Conservation (phyloP, 2,113 vertebrate genomes). For the Chaetodon trifascialis region DNA sequence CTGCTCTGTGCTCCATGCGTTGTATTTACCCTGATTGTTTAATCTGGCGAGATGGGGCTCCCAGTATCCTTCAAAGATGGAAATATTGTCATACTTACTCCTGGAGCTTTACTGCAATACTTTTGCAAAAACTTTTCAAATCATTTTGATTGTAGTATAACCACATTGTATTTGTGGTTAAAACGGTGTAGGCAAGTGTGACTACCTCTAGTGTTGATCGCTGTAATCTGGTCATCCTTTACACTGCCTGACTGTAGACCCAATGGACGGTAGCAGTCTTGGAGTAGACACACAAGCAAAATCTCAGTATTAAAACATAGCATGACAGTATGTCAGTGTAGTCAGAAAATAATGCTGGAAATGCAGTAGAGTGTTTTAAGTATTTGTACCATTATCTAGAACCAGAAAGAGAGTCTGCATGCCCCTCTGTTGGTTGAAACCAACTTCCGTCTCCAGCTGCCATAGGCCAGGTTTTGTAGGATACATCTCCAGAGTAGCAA, state of each 20-base stretch:
- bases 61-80: constrained; percentile 87
- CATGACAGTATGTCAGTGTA: background rate
- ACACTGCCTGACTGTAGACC: constrained; percentile 88
- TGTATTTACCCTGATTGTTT: constrained; percentile 89
- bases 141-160: background rate
- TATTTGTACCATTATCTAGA: constrained; percentile 88
- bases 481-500: constrained; percentile 94
- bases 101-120: background rate
- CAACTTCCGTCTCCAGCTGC: constrained; percentile 93
- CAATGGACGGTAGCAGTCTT: constrained; percentile 90
- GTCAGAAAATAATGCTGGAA: background rate
- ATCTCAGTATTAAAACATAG: constrained; percentile 1
- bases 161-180: background rate
- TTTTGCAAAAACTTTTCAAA: background rate
- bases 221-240: constrained; percentile 88
- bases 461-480: constrained; percentile 92
- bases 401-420: constrained; percentile 94
- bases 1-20: constrained; percentile 91
- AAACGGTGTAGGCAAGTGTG: background rate
- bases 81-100: background rate
- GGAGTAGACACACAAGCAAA: constrained; percentile 25
- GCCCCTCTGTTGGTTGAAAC: constrained; percentile 89
- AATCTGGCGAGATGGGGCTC: constrained; percentile 91
- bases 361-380: background rate
- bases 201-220: constrained; percentile 86